Conservation (phyloP, 2,888 invertebrate genomes). For the Andrena marginata region DNA sequence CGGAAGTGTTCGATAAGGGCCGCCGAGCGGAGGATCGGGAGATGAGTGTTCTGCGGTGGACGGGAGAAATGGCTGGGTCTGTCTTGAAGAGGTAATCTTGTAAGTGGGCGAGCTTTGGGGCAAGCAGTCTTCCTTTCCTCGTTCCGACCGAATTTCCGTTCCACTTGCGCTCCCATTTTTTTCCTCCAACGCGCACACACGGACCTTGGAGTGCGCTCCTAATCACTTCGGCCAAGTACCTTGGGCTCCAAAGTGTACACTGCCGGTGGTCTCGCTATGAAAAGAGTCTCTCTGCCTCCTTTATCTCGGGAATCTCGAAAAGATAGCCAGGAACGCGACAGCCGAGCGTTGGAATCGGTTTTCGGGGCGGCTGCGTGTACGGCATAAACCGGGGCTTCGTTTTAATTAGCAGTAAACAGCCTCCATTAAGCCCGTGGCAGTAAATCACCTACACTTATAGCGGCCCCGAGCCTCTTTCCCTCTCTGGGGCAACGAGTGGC, state of each 20-base stretch:
- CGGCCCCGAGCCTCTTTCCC: conserved; percentile 56
- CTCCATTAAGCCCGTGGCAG: conserved; percentile 82
- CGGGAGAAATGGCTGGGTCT: background rate
- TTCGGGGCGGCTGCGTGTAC: conserved; percentile 64
- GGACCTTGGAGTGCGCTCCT: no score
- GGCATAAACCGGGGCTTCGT: conserved; percentile 81
- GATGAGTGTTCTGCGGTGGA: background rate
- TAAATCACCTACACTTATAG: conserved; percentile 83
- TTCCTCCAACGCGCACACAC: no score
- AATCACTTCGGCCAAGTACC: no score
- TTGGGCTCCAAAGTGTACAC: no score
- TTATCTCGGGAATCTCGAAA: background rate
- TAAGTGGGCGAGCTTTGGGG: conserved; percentile 1
- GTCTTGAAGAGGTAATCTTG: conserved; percentile 11
- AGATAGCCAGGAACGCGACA: conserved; percentile 1
- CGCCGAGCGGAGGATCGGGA: background rate
- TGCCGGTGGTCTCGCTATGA: no score
- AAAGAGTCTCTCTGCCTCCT: background rate
- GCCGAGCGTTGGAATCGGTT: conserved; percentile 69
- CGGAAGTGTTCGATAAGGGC: conserved; percentile 8
- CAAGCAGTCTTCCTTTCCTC: background rate
- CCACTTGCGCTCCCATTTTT: no score
- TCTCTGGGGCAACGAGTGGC: conserved; percentile 59
- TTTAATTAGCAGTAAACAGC: conserved; percentile 85
- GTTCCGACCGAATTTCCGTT: no score